Evolutionary conservation across 2,888 invertebrate species (phyloP), one percentile per base, ranked within the genome.

Genomic region (Copidosoma aretas): DNA sequence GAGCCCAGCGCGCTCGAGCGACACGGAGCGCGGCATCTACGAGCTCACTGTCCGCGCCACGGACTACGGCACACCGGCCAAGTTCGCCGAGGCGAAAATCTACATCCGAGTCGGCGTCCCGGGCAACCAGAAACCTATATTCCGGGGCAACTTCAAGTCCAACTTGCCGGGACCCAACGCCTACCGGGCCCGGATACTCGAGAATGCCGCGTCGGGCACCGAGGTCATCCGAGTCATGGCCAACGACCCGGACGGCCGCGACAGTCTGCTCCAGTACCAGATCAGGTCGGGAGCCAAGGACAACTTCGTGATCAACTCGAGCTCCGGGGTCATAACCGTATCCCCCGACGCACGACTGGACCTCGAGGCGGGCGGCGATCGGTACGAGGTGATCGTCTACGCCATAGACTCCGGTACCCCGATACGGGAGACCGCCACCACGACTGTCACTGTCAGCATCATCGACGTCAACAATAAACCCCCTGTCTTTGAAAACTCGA

Each of bases 381-480:
- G 88, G 73, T 91, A 91, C 75, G 89, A 90, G 76, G 89, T 92
- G 0, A 86, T 91, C 24, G 89, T 93, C 0, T 88, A 91, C 72
- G 93, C 92, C 0, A 90, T 93, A 0, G 93, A 93, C 75, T 89
- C 91, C 32, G 93, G 92, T 0, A 84, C 85, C 15, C 92, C 93
- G 0, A 89, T 91, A 24, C 89, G 89, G 12, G 92, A 92, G 85
- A 93, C 93, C 0, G 93, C 92, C 0, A 91, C 92, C 0, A 90
- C 93, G 0, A 91, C 91, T 0, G 91, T 90, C 0, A 90, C 88
- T 66, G 89, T 93, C 2, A 89, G 88, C 53, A 88, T 93, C 3
- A 86, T 89, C 75, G 93, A 93, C 75, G 90, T 92, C 0, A 94
- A 94, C 76, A 92, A 95, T 78, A 94, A 94, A 77, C 89, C 92